phyloP scores from a whole-genome alignment of 1,140 invertebrate genomes.

The Sinonovacula constricta region DNA sequence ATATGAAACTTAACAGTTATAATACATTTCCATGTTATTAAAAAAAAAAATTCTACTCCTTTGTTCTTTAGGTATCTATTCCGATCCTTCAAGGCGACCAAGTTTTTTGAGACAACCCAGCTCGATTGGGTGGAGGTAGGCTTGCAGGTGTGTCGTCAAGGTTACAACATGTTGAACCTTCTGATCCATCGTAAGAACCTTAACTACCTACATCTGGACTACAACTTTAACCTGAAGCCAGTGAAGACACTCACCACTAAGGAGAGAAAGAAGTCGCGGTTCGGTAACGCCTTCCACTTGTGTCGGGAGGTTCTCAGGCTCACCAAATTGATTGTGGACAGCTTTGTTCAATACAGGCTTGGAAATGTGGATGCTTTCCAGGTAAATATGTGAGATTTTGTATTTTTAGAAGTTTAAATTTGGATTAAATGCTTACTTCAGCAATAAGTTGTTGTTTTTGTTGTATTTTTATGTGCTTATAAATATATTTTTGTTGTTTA shows the following conservation, averaged over 20 bases:
- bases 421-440: too few species aligned
- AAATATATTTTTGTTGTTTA: too few species aligned
- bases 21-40: too few species aligned
- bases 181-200: slow-evolving; percentile 99
- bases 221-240: slow-evolving; percentile 99
- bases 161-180: slow-evolving; percentile 99
- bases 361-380: slow-evolving; percentile 99
- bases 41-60: too few species aligned
- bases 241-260: slow-evolving; percentile 99
- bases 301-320: slow-evolving; percentile 98
- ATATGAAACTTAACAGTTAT: too few species aligned
- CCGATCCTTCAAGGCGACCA: slow-evolving; percentile 99
- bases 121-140: slow-evolving; percentile 99
- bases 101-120: slow-evolving; percentile 99
- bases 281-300: slow-evolving; percentile 99
- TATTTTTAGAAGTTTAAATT: too few species aligned
- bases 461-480: too few species aligned
- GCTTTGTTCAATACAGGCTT: slow-evolving; percentile 98
- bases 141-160: slow-evolving; percentile 96
- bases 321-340: slow-evolving; percentile 99
- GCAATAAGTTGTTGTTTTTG: too few species aligned
- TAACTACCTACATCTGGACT: slow-evolving; percentile 99
- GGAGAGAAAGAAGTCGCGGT: slow-evolving; percentile 99
- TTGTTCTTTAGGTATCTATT: slow-evolving; percentile 87
- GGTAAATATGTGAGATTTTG: too few species aligned